Evolutionary conservation across 1,140 invertebrate species (phyloP), one percentile per base, ranked within the genome.

Genomic region (Drosophila kohkoa): DNA sequence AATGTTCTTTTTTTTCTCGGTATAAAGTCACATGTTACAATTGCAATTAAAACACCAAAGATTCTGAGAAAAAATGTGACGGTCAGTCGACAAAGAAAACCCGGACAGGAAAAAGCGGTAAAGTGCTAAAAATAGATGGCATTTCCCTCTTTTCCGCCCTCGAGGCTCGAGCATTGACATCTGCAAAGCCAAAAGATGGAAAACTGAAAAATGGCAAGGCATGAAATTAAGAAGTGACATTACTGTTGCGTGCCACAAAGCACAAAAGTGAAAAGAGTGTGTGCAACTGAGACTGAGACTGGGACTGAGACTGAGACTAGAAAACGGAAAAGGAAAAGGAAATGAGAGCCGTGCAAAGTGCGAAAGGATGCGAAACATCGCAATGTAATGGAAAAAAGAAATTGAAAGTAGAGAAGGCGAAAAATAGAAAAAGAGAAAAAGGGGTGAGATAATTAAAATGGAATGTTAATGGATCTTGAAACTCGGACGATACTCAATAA

Each of bases 371-470:
- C 15, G 35, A 35, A 16, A 41, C 45, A 65, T 65, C n/a, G 20
- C 8, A 73, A 38, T 15, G 43, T 45, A 38, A 16, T 48, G 52
- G 49, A 49, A 63, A 64, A 28, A 52, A 5, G 11, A 62, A 63
- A 70, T 46, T 32, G 16, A 41, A 28, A 32, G 7, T 32, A 8
- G 30, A 38, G 35, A 10, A 6, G 13, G 16, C 28, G 15, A 15
- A 32, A 52, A 54, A 48, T 57, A 45, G 1, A 16, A 5, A 25
- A 48, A 66, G 13, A 51, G 54, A 16, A 5, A 35, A 48, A 66
- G 13, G 60, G 38, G 15, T 35, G 60, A 59, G 55, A 68, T 60
- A 73, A 68, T 73, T 68, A 68, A 73, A 60, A 35, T 35, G 16
- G 52, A 43, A 57, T 49, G 13, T 54, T 46, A 45, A 71, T 60